Percentiles rank a stretch among this genome's conserved stretches.
Evolutionary conservation across 2,113 vertebrate species (phyloP).

Genomic region (Anhinga anhinga): DNA sequence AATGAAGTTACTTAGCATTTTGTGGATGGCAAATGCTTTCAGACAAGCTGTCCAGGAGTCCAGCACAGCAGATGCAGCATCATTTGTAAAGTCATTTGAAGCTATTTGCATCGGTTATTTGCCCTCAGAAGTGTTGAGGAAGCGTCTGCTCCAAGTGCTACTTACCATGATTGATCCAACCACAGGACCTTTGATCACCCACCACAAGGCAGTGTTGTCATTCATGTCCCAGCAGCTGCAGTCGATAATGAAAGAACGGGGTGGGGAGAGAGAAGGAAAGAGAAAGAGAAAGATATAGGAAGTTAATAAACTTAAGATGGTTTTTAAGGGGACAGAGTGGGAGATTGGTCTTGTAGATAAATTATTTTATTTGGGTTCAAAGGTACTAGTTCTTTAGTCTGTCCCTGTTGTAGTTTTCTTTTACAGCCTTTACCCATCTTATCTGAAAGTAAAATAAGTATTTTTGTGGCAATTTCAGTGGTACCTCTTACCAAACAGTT

Average conservation of each 20-base stretch:
- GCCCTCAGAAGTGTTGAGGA: background rate
- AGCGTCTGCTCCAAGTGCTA: background rate
- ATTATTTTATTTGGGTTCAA: background rate
- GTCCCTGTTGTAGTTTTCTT: background rate
- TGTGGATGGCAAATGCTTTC: background rate
- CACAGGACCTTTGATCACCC: slow-evolving; percentile 98
- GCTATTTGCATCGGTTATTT: background rate
- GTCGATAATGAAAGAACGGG: background rate
- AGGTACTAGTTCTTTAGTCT: background rate
- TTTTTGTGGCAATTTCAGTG: background rate
- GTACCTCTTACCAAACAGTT: background rate
- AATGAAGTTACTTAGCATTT: background rate
- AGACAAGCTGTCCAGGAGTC: background rate
- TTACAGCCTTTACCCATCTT: background rate
- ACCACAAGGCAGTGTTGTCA: slow-evolving; percentile 96
- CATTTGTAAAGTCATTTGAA: background rate
- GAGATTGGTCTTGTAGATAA: background rate
- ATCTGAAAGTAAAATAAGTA: background rate
- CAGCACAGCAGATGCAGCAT: background rate
- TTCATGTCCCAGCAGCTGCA: slow-evolving; percentile 97
- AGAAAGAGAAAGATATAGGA: background rate
- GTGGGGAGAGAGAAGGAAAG: background rate
- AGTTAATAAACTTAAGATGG: background rate
- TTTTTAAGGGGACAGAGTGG: background rate
- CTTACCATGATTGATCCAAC: slow-evolving; percentile 96